Percentiles rank a stretch among this genome's conserved stretches.
phyloP scores from a whole-genome alignment of 2,797 vertebrate species.

The Microchirus variegatus region DNA sequence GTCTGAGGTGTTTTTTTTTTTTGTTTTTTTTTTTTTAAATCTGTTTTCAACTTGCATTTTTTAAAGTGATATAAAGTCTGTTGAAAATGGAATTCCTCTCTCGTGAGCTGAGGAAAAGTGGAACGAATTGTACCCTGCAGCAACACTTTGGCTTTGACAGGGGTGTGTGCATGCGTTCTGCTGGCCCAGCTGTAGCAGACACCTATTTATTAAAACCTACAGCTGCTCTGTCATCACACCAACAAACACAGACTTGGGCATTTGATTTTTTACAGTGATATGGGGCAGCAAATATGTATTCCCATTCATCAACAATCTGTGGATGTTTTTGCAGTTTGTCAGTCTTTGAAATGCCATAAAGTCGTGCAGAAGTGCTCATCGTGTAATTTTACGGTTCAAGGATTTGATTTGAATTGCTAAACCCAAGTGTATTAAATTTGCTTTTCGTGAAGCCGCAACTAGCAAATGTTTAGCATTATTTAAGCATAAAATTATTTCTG shows the following conservation, averaged over 20 bases:
- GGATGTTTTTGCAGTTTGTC: not conserved
- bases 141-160: conserved; percentile 74
- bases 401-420: too few relatives aligned
- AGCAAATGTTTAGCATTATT: too few relatives aligned
- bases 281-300: not conserved
- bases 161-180: conserved; percentile 52
- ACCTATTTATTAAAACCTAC: conserved; percentile 72
- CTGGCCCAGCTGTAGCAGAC: conserved; percentile 57
- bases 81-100: conserved; percentile 68
- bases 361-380: too few relatives aligned
- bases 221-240: conserved; percentile 62
- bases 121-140: conserved; percentile 77
- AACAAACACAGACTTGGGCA: conserved; percentile 40
- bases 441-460: too few relatives aligned
- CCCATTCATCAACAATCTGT: not conserved
- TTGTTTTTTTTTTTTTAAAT: conserved; percentile 25
- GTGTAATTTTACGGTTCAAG: too few relatives aligned
- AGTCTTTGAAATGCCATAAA: not conserved
- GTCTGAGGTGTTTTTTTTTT: conserved; percentile 37
- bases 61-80: conserved; percentile 51
- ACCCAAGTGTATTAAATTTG: too few relatives aligned
- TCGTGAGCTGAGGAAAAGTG: conserved; percentile 73
- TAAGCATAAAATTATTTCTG: too few relatives aligned
- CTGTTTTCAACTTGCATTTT: conserved; percentile 60
- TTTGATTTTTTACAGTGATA: conserved; percentile 16